Evolutionary conservation across 2,888 invertebrate species (phyloP).

Genomic region (Zaprionus lineosus): DNA sequence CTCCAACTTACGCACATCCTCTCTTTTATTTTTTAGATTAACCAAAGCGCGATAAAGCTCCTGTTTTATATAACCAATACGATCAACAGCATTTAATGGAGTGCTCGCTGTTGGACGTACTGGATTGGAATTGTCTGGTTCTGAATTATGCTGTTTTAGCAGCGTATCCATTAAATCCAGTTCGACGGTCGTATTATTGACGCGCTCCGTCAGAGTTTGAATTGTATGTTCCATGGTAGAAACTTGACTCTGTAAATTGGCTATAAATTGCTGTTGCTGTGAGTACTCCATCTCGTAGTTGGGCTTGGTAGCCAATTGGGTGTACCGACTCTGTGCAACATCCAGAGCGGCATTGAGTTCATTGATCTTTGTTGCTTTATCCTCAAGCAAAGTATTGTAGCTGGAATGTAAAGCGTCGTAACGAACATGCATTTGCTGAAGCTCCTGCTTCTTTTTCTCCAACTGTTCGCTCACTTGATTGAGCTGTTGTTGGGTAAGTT

Average conservation of each 20-base stretch:
- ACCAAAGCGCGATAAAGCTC: slow-evolving; percentile 83
- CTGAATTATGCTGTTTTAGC: slow-evolving; percentile 78
- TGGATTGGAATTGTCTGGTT: slow-evolving; percentile 55
- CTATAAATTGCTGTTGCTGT: slow-evolving; percentile 72
- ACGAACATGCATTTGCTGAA: slow-evolving; percentile 84
- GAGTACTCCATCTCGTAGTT: slow-evolving; percentile 77
- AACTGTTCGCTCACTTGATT: slow-evolving; percentile 82
- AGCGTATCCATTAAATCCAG: slow-evolving; percentile 81
- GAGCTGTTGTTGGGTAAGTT: slow-evolving; percentile 84
- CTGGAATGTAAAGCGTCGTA: slow-evolving; percentile 85
- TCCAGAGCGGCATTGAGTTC: slow-evolving; percentile 85
- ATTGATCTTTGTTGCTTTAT: slow-evolving; percentile 86
- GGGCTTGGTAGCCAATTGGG: slow-evolving; percentile 78
- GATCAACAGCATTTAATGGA: slow-evolving; percentile 80
- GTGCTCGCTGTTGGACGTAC: slow-evolving; percentile 74
- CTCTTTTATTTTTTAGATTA: slow-evolving; percentile 83
- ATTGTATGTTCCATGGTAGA: slow-evolving; percentile 78
- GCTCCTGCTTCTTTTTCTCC: slow-evolving; percentile 84
- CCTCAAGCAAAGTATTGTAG: slow-evolving; percentile 85
- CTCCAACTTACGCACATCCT: slow-evolving; percentile 84
- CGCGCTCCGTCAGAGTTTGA: slow-evolving; percentile 67
- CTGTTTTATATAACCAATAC: slow-evolving; percentile 82
- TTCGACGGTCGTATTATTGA: slow-evolving; percentile 80
- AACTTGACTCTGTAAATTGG: slow-evolving; percentile 77
- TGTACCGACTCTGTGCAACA: slow-evolving; percentile 84